Conservation (phyloP, 1,140 invertebrate genomes). For the Schmidtea mediterranea region DNA sequence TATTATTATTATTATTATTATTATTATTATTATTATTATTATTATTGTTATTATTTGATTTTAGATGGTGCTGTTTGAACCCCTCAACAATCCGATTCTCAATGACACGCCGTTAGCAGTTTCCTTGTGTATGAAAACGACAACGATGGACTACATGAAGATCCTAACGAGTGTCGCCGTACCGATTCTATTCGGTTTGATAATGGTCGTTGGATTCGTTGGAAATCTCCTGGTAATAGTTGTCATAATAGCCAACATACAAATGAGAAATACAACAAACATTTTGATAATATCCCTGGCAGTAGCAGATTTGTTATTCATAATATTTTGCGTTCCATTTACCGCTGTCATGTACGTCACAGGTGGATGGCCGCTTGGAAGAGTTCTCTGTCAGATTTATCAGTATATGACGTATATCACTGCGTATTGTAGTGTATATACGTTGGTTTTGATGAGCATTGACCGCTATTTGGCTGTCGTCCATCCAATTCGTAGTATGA, state of each 20-base stretch:
- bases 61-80: no score
- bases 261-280: slow-evolving; percentile 73
- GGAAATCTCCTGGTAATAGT: slow-evolving; percentile 59
- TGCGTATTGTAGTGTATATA: slow-evolving; percentile 71
- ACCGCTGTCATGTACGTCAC: slow-evolving; percentile 25
- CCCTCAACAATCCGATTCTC: no score
- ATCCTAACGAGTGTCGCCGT: slow-evolving; percentile 40
- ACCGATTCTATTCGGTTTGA: slow-evolving; percentile 56
- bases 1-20: no score
- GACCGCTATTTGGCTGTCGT: slow-evolving; percentile 79
- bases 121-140: no score
- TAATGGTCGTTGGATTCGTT: slow-evolving; percentile 53
- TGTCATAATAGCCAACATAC: slow-evolving; percentile 50
- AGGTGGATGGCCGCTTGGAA: slow-evolving; percentile 53
- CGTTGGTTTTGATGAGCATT: slow-evolving; percentile 69
- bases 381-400: slow-evolving; percentile 61
- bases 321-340: slow-evolving; percentile 48
- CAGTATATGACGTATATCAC: slow-evolving; percentile 44
- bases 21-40: no score
- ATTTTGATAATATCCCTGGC: slow-evolving; percentile 38
- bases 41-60: no score
- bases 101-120: no score
- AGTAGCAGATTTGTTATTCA: slow-evolving; percentile 61
- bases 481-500: slow-evolving; percentile 64
- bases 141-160: background rate